Base-by-base conservation (phyloP, 2,113 vertebrate species). In the Microcebus griseorufus region DNA sequence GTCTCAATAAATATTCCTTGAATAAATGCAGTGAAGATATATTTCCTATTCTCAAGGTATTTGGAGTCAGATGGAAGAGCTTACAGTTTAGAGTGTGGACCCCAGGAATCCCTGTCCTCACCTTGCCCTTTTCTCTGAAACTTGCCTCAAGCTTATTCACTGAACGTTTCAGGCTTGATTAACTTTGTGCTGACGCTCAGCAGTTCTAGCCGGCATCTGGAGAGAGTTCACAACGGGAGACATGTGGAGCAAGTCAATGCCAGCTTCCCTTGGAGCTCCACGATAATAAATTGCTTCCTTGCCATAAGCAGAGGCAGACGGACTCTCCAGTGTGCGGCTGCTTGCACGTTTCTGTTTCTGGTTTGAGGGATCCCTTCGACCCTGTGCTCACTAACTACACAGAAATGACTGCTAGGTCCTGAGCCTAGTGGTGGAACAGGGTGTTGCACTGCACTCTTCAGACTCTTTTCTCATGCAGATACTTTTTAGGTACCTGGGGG, bases 281-380 rank as follows among this genome's bases (percentile, higher is more conserved):
- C 34, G 73, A 32, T 96, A 95, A 96, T 95, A 79, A 95, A 93
- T 97, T 34, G 83, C 86, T 97, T 97, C 97, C 86, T 85, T 65
- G 73, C 37, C 4, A 39, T 86, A 95, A 96, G 72, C 27, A 85
- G 85, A 93, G 91, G 51, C 96, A 95, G 90, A 90, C 69, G 88
- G 48, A 23, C 42, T 10, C 64, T 70, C 8, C 25, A 23, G 76
- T 51, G 70, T 75, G 32, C 87, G 82, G 37, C 65, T 89, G 39
- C n/a, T 73, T 73, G 37, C 51, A 20, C 67, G 20, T 86, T 88
- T 90, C 81, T 75, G 53, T 76, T 94, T 81, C 90, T 96, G 55
- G 65, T 51, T 94, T 62, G 37, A 94, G 73, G 64, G 10, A 11
- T 83, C 69, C 25, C 48, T 93, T 80, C 37, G 37, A 4, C 6